Evolutionary conservation across 2,888 invertebrate species (phyloP), one percentile per base, ranked within the genome.

Genomic region (Scaptomyza polygonia): DNA sequence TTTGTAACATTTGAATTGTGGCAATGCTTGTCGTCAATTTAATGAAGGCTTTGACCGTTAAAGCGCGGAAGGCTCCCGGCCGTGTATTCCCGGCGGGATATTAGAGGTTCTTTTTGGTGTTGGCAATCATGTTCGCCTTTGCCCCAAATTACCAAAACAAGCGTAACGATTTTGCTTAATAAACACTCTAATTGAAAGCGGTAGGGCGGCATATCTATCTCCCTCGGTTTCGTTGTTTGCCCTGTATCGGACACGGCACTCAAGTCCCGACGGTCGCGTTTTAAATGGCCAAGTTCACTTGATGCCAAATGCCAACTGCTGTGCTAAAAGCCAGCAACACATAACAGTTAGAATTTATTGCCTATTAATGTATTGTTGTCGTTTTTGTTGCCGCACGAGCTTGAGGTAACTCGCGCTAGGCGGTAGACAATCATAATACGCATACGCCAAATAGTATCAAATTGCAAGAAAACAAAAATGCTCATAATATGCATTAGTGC

Each of bases 261-360:
- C 70, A 78, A 70, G 66, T 76, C 73, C 76, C 79, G 48, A 44
- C 62, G 72, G 72, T 53, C 52, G 51, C 32, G 32, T 16, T 61
- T 8, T 14, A 44, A 59, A 51, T 52, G 58, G 64, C 71, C 53
- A 45, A 67, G 58, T 65, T 74, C 72, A 68, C 54, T 67, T 72
- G 70, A 77, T 67, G 86, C 75, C 79, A 72, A 72, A 82, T 84
- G 77, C 68, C 85, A 74, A 82, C 82, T 49, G 76, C 79, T 79
- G 77, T 64, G 81, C 78, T 87, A 89, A 89, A 89, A 85, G 86
- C 78, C 77, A 87, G 74, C 76, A 79, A 76, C 78, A 78, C 85
- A 89, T 88, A 89, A 88, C 82, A 81, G 79, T 86, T 78, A 88
- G 77, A 88, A 88, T 86, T 89, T 86, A 89, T 87, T 84, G 88